These are phyloP conservation scores for Creontiades dilutus DNA, from an alignment of 2,888 invertebrate genomes.

Conservation along the genomic window DNA sequence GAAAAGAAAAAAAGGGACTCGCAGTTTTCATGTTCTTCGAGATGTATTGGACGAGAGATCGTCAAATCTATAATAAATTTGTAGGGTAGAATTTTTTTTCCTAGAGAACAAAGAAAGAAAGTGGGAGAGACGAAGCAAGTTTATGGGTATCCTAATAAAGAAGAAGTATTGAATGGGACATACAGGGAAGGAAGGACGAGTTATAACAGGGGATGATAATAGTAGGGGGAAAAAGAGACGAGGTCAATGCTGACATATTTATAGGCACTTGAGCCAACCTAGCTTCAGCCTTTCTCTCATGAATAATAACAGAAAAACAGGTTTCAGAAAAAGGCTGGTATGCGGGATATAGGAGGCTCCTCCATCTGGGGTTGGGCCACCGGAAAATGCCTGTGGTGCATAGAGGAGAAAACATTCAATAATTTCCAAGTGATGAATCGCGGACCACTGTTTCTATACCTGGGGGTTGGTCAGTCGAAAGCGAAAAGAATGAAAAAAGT, in stretches of 20 bases:
- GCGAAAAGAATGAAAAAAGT: not conserved
- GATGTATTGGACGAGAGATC: not conserved
- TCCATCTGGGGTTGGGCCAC: not conserved
- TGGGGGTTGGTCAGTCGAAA: not conserved
- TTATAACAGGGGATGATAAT: conserved; percentile 55
- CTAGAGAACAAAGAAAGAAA: not conserved
- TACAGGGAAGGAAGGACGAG: not conserved
- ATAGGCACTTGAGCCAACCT: conserved; percentile 66
- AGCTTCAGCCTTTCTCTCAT: conserved; percentile 43
- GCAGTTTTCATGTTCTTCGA: too few relatives aligned
- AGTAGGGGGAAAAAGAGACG: conserved; percentile 48
- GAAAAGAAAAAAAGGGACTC: too few relatives aligned
- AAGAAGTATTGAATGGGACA: conserved; percentile 16
- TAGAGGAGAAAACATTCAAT: conserved; percentile 46
- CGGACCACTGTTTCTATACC: not conserved
- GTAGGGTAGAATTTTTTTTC: not conserved
- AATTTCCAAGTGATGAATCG: conserved; percentile 43
- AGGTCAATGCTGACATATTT: conserved; percentile 66
- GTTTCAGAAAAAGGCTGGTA: conserved; percentile 58
- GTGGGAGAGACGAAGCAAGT: not conserved
- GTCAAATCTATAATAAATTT: not conserved
- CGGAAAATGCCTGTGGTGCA: not conserved
- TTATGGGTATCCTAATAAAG: not conserved
- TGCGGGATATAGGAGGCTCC: conserved; percentile 13
- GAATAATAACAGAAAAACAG: conserved; percentile 69